Percentiles rank a stretch among this genome's conserved stretches.
Conservation (phyloP, 2,113 vertebrate species). For the Cranoglanis bouderius region DNA sequence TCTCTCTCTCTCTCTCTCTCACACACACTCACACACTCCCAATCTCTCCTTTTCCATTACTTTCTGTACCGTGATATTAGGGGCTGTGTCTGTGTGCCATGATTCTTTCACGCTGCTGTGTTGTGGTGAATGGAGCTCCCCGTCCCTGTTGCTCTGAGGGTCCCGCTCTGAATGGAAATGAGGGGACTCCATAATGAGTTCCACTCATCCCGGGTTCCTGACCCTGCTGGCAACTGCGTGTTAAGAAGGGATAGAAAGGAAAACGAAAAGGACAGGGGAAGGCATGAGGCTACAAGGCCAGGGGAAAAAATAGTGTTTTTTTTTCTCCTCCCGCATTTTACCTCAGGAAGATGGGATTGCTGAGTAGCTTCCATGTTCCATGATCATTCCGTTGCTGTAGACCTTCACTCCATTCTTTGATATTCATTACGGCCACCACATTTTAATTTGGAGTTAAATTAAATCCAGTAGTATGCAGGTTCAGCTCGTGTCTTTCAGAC, state of each 20-base stretch:
- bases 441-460: neutral
- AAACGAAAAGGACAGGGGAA: constrained; percentile 40
- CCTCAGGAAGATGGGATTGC: constrained; percentile 68
- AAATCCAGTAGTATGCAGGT: too few species aligned
- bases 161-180: constrained; percentile 78
- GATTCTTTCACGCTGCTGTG: constrained; percentile 74
- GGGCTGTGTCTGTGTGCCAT: constrained; percentile 73
- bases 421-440: neutral
- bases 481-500: neutral
- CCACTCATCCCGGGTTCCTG: constrained; percentile 72
- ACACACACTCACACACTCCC: constrained; percentile 23
- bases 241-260: constrained; percentile 64
- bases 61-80: constrained; percentile 69
- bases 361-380: constrained; percentile 73
- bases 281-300: constrained; percentile 65
- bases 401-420: constrained; percentile 31
- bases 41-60: constrained; percentile 39
- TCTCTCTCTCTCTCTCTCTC: constrained; percentile 29
- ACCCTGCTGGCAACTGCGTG: constrained; percentile 70
- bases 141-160: constrained; percentile 64
- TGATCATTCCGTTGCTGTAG: constrained; percentile 66
- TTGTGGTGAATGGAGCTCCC: constrained; percentile 73
- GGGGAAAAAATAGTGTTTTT: constrained; percentile 52
- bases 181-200: constrained; percentile 78
- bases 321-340: constrained; percentile 46